A percentile compares a stretch with the other conserved stretches of the same genome.
These are phyloP conservation scores for Esox lucius DNA, from an alignment of 2,797 vertebrate species.

Conservation along the genomic window DNA sequence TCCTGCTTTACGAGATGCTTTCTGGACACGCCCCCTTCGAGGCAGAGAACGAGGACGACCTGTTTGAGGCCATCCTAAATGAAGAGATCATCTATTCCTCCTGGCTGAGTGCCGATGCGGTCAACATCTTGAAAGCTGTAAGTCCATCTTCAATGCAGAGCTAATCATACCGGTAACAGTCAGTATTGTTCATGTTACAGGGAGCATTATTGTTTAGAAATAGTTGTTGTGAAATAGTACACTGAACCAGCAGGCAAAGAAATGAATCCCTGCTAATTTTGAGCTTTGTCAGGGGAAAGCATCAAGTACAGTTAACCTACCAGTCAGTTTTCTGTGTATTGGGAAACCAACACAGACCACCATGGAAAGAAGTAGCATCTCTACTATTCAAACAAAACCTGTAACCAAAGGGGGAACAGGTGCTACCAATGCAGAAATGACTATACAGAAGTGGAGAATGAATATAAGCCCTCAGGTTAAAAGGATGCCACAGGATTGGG, in stretches of 20 bases:
- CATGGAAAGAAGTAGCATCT: neutral
- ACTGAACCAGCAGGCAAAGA: conserved; percentile 17
- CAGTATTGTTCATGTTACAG: neutral
- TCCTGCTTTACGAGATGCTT: conserved; percentile 96
- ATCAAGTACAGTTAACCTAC: conserved; percentile 18
- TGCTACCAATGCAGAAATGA: too few relatives aligned
- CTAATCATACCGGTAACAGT: neutral
- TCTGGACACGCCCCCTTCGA: conserved; percentile 95
- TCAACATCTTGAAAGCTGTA: conserved; percentile 92
- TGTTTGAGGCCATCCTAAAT: conserved; percentile 94
- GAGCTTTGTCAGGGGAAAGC: conserved; percentile 17
- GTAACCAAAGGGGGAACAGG: neutral
- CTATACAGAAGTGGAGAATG: neutral
- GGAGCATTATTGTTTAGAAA: neutral
- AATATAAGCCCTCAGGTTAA: neutral
- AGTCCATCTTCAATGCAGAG: conserved; percentile 54
- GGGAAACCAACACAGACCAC: neutral
- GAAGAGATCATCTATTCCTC: conserved; percentile 91
- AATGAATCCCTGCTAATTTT: conserved; percentile 31
- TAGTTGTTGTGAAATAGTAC: neutral
- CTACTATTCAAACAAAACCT: neutral
- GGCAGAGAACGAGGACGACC: conserved; percentile 95
- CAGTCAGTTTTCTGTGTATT: conserved; percentile 12
- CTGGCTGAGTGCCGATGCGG: conserved; percentile 88
- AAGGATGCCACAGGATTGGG: too few relatives aligned